Base-by-base conservation (phyloP, 2,113 vertebrate genomes). In the Sceloporus undulatus region DNA sequence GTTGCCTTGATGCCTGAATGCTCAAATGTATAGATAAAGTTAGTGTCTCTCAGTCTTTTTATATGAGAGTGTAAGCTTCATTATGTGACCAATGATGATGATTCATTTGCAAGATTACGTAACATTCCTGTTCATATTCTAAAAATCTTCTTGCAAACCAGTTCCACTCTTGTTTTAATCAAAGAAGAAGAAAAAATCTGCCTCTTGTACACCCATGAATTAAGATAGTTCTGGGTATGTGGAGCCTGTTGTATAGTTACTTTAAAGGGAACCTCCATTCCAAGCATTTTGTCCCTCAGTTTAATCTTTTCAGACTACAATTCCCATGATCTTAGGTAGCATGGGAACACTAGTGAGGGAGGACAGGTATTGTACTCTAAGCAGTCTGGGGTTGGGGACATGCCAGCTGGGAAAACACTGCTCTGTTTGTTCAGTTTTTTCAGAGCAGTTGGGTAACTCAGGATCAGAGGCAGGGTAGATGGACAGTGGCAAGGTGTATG, bases 91-190 rank as follows among this genome's bases (percentile, higher is more conserved):
- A 73, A 89, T 85, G 2, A 75, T 88, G 78, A 52, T 94, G 93
- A 94, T 70, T 94, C 95, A 91, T 71, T 38, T 88, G 78, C 62
- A 79, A 91, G 75, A 87, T 91, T n/a, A 4, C 34, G 66, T 86
- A 0, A 3, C 54, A 68, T 40, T 85, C n/a, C 68, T 88, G 66
- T 84, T 54, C 78, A 81, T 9, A 16, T 91, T 88, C 86, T 76
- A 52, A 74, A 75, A 86, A 92, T 87, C 87, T n/a, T 89, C 59
- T 71, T 4, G 6, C 0, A 0, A 73, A 7, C 76, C 65, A 1
- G 2, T 0, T 89, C 71, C 84, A 48, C 1, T 4, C 52, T 19
- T 21, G 86, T 90, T 86, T 52, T 86, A 65, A 25, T 92, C 29
- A 56, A 87, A 86, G 48, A 23, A 19, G 87, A 59, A 56, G 48